A percentile compares a stretch with the other conserved stretches of the same genome.
phyloP scores from a whole-genome alignment of 1,140 invertebrate species.

The Bombyx mandarina region DNA sequence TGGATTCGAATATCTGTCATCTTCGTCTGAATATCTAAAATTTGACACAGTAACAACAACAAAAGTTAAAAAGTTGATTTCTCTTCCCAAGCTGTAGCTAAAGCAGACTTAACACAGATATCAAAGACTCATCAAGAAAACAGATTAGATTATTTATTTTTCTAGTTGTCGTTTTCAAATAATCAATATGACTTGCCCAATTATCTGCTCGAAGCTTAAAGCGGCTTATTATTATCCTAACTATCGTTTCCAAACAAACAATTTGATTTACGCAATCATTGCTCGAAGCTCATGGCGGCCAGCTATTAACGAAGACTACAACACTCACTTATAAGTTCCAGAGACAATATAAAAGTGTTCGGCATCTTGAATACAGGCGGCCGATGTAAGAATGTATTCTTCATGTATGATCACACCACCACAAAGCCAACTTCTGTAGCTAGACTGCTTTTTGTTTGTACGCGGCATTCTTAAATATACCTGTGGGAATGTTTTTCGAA shows the following conservation, averaged over 20 bases:
- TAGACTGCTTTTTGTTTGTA: constrained; percentile 27
- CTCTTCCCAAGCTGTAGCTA: too few relatives aligned
- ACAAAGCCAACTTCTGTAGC: constrained; percentile 45
- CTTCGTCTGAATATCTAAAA: constrained; percentile 44
- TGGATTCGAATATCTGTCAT: constrained; percentile 41
- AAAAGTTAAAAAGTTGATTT: too few relatives aligned
- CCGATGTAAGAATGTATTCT: constrained; percentile 52
- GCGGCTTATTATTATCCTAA: too few relatives aligned
- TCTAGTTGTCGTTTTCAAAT: too few relatives aligned
- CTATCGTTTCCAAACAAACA: background rate
- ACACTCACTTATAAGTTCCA: constrained; percentile 46
- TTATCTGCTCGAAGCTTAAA: too few relatives aligned
- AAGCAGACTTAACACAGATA: too few relatives aligned
- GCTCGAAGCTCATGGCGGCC: too few relatives aligned
- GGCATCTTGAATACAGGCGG: constrained; percentile 52
- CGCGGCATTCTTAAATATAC: constrained; percentile 48
- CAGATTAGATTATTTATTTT: too few relatives aligned
- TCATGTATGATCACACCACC: constrained; percentile 54
- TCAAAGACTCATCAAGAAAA: too few relatives aligned
- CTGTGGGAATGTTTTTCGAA: constrained; percentile 12
- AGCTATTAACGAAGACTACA: background rate
- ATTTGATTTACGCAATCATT: background rate
- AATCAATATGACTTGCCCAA: too few relatives aligned
- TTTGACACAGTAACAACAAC: background rate
- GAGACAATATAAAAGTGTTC: constrained; percentile 55